phyloP scores from a whole-genome alignment of 2,797 vertebrate species.

The Epinephelus malabaricus region DNA sequence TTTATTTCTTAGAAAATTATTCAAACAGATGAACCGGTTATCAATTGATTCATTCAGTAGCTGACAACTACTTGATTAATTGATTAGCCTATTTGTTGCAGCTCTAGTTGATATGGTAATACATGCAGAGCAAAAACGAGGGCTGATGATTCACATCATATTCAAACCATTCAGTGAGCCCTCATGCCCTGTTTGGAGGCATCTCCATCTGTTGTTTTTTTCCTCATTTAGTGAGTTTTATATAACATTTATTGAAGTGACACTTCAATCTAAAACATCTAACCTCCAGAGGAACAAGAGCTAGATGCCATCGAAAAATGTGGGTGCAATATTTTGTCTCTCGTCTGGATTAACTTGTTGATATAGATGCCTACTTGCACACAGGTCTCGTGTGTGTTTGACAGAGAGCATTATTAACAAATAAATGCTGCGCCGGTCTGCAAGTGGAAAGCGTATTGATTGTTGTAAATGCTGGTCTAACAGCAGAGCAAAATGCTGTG shows the following conservation, averaged over 20 bases:
- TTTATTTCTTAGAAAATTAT: too few relatives aligned
- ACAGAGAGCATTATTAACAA: conserved; percentile 43
- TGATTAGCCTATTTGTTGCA: too few relatives aligned
- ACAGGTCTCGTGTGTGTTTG: conserved; percentile 24
- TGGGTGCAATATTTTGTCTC: neutral
- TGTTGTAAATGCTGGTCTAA: conserved; percentile 47
- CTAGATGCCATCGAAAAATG: neutral
- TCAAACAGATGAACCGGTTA: too few relatives aligned
- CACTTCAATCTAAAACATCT: neutral
- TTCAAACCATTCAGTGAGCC: neutral
- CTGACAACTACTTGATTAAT: too few relatives aligned
- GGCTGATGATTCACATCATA: neutral
- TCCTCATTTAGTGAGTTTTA: neutral
- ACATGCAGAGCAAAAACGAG: neutral
- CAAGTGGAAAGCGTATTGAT: conserved; percentile 63
- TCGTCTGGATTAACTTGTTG: conserved; percentile 8
- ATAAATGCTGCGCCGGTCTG: conserved; percentile 59
- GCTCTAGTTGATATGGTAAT: too few relatives aligned
- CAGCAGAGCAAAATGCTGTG: conserved; percentile 46
- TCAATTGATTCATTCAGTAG: too few relatives aligned
- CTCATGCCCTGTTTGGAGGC: neutral
- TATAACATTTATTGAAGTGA: neutral
- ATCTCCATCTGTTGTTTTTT: neutral
- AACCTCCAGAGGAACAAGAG: neutral
- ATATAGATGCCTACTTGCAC: conserved; percentile 17